Evolutionary conservation across 2,888 invertebrate species (phyloP), one percentile per base, ranked within the genome.

Genomic region (Tillus elongatus): DNA sequence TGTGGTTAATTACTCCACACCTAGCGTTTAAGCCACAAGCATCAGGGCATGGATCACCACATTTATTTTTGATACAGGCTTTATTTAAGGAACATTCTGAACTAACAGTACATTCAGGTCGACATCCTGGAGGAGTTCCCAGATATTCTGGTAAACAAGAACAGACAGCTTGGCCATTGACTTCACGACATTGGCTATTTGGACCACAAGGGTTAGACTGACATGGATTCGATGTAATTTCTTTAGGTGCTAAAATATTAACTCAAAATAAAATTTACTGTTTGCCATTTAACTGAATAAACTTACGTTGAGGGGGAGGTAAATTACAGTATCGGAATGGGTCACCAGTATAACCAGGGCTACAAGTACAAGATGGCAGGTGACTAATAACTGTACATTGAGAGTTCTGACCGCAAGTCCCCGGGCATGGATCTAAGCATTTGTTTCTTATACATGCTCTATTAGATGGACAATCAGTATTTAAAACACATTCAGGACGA

Each of bases 341-440:
- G 51, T 59, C 57, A 13, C 59, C 59, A 15, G 49, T 49, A 33
- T 51, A 54, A 27, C 51, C 51, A 27, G 42, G 34, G 36, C 71
- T 61, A 54, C 85, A 85, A 38, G 69, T 71, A 54, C 85, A 85
- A 37, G 68, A 71, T 2, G 84, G 82, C 33, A 75, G 64, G 59
- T 86, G 86, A 52, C 79, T 80, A 8, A 82, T 67, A 12, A 82
- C 78, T 73, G 78, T 77, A 55, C 86, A 87, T 36, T 75, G 68
- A 13, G 86, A 82, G 52, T 82, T 80, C 45, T 75, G 72, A 3
- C 83, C 85, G 57, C 87, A 87, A 28, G 77, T 77, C 47, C 84
- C 85, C 2, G 81, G 81, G 52, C 87, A 88, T 24, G 87, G 86
- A 64, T 87, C 81, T 54, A 72, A 68, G 73, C 86, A 86, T 64